These are phyloP conservation scores for Panagrolaimus sp. DNA, from an alignment of 1,140 invertebrate species.

Conservation along the genomic window DNA sequence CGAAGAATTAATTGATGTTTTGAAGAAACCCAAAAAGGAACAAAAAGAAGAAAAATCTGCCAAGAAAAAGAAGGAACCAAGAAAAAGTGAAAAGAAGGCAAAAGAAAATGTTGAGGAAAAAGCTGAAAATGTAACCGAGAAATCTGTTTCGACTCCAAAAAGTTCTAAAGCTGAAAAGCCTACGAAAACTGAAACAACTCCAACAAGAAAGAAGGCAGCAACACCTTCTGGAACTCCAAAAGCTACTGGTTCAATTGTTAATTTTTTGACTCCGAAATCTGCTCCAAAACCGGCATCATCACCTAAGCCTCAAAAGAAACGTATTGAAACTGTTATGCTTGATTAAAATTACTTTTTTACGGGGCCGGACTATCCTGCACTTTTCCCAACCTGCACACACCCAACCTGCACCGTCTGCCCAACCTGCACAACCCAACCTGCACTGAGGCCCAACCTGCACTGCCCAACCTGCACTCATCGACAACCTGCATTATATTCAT, in stretches of 20 bases:
- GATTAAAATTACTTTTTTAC: conserved; percentile 16
- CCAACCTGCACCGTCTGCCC: no score
- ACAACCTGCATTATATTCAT: no score
- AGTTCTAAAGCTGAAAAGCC: not conserved
- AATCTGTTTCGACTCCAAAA: not conserved
- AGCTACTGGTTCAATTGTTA: conserved; percentile 13
- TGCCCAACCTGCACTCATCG: no score
- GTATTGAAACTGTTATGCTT: conserved; percentile 16
- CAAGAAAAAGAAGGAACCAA: not conserved
- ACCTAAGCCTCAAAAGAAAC: conserved; percentile 18
- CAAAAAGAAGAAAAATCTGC: not conserved
- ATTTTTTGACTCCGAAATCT: conserved; percentile 16
- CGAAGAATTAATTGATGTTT: not conserved
- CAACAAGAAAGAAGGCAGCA: not conserved
- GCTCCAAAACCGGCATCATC: not conserved
- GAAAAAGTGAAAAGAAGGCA: not conserved
- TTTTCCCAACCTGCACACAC: no score
- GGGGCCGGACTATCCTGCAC: no score
- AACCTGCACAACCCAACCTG: no score
- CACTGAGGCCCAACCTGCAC: no score
- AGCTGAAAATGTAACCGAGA: not conserved
- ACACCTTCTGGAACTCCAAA: conserved; percentile 16
- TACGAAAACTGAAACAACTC: not conserved
- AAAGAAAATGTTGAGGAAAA: not conserved
- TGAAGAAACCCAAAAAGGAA: not conserved